These are phyloP conservation scores for Rambutsinella grinnellia DNA, from an alignment of 2,888 invertebrate species.

Conservation along the genomic window DNA sequence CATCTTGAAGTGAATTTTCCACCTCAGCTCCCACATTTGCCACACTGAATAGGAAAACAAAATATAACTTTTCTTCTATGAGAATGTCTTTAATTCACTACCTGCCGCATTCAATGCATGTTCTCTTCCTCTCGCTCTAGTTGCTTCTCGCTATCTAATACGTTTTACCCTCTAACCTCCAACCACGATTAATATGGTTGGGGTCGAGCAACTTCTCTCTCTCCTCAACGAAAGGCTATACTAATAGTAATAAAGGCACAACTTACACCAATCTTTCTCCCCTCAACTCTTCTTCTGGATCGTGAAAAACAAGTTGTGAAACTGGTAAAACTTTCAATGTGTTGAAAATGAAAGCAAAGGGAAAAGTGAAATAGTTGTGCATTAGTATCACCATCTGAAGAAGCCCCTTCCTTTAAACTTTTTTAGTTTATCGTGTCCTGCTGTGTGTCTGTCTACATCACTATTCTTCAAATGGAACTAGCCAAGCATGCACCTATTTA, in stretches of 20 bases:
- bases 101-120: slow-evolving; percentile 44
- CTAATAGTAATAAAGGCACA: neutral
- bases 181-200: neutral
- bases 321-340: slow-evolving; percentile 13
- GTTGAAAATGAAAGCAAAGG: neutral
- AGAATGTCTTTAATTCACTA: slow-evolving; percentile 43
- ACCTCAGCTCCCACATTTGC: slow-evolving; percentile 31
- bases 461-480: slow-evolving; percentile 11
- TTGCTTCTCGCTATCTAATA: too few species aligned
- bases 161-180: neutral
- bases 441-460: slow-evolving; percentile 17
- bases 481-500: neutral
- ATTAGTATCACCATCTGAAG: neutral
- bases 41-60: slow-evolving; percentile 31
- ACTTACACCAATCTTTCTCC: neutral
- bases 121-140: slow-evolving; percentile 47
- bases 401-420: slow-evolving; percentile 1
- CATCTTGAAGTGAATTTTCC: slow-evolving; percentile 50
- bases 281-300: neutral
- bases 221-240: neutral
- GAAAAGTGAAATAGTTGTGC: neutral
- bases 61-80: slow-evolving; percentile 15
- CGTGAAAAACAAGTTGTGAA: slow-evolving; percentile 27
- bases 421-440: slow-evolving; percentile 8
- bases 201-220: neutral